A percentile compares a stretch with the other conserved stretches of the same genome.
phyloP scores from a whole-genome alignment of 2,113 vertebrate species.

The Gobio gobio region DNA sequence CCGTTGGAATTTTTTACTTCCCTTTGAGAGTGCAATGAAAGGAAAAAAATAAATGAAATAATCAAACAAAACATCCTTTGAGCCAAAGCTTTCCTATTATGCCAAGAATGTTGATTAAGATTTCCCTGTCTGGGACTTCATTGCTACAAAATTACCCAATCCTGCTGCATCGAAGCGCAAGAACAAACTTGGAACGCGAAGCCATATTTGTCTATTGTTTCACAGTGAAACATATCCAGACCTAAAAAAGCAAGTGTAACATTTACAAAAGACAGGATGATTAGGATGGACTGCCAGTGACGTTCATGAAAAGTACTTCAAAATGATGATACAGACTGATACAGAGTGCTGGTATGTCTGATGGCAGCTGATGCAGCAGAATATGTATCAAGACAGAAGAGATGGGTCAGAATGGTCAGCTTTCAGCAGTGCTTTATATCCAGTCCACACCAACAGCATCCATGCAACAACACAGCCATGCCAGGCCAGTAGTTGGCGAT shows the following conservation, averaged over 20 bases:
- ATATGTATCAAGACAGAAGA: conserved; percentile 2
- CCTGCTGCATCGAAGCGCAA: conserved; percentile 47
- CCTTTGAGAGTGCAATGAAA: conserved; percentile 32
- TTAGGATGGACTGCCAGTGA: neutral
- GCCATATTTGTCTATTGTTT: conserved; percentile 55
- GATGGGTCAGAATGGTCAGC: neutral
- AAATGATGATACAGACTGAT: conserved; percentile 18
- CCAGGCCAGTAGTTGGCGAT: neutral
- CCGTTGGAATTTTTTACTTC: neutral
- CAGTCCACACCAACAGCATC: neutral
- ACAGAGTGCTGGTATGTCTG: conserved; percentile 21
- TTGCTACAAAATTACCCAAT: conserved; percentile 61
- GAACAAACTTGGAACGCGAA: conserved; percentile 50
- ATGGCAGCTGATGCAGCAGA: conserved; percentile 30
- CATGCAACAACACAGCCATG: neutral
- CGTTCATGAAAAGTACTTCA: conserved; percentile 18
- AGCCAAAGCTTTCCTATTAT: conserved; percentile 54
- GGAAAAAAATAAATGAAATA: conserved; percentile 45
- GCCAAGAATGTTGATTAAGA: conserved; percentile 65
- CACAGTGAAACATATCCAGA: conserved; percentile 32
- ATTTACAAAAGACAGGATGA: conserved; percentile 15
- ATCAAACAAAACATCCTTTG: conserved; percentile 63
- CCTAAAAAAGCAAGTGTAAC: conserved; percentile 41
- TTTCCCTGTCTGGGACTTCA: conserved; percentile 61
- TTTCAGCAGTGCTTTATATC: neutral